Conservation (phyloP, 2,797 vertebrate genomes). For the Lithobates sylvaticus region DNA sequence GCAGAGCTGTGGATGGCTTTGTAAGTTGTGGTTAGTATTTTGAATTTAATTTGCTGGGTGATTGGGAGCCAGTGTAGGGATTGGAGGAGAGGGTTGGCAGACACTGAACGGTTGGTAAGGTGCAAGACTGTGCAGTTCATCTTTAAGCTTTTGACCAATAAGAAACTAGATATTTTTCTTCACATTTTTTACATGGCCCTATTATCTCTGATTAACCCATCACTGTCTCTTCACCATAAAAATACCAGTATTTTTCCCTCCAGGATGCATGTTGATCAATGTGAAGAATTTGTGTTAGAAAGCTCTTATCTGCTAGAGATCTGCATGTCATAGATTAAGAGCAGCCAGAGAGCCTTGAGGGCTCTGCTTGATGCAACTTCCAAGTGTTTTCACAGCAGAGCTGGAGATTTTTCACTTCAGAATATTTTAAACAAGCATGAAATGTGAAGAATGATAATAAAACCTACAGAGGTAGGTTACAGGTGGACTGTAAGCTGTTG, state of each 20-base stretch:
- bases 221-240: background rate
- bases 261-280: slow-evolving; percentile 17
- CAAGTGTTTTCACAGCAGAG: slow-evolving; percentile 9
- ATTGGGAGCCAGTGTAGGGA: too few relatives aligned
- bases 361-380: background rate
- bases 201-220: slow-evolving; percentile 43
- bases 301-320: slow-evolving; percentile 36
- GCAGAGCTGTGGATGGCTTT: too few relatives aligned
- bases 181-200: slow-evolving; percentile 47
- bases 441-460: background rate
- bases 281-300: slow-evolving; percentile 35
- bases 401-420: background rate
- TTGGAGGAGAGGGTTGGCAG: too few relatives aligned
- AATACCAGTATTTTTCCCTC: slow-evolving; percentile 12
- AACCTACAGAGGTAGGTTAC: background rate
- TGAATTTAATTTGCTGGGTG: too few relatives aligned
- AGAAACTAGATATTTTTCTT: background rate
- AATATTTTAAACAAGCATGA: background rate
- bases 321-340: slow-evolving; percentile 36
- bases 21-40: too few relatives aligned
- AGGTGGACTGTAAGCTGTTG: background rate
- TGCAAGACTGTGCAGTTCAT: too few relatives aligned
- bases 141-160: too few relatives aligned
- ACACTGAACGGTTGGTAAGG: too few relatives aligned
- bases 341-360: slow-evolving; percentile 1